phyloP scores from a whole-genome alignment of 2,888 invertebrate species.

The Agriopis aurantiaria region DNA sequence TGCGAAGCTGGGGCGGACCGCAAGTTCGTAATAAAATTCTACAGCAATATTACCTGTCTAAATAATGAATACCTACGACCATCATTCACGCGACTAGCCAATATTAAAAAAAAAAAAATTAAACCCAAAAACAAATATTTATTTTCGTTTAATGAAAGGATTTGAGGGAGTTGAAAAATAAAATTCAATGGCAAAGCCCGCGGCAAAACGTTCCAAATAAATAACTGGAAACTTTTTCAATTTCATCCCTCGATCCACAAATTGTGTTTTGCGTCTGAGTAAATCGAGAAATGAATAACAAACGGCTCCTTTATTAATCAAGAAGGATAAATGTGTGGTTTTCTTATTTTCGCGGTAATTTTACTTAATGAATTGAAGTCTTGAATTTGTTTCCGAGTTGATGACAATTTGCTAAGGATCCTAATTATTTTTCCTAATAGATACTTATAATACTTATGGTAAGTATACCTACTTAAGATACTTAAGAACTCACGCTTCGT shows the following conservation, averaged over 20 bases:
- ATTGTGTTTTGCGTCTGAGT: slow-evolving; percentile 84
- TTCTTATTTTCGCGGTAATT: slow-evolving; percentile 19
- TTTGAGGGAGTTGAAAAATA: slow-evolving; percentile 70
- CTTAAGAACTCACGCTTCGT: too few relatives aligned
- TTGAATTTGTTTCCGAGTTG: too few relatives aligned
- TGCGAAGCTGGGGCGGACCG: too few relatives aligned
- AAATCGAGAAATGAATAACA: slow-evolving; percentile 82
- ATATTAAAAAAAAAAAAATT: slow-evolving; percentile 34
- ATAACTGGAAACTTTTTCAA: slow-evolving; percentile 85
- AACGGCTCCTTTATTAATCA: slow-evolving; percentile 75
- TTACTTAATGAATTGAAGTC: neutral
- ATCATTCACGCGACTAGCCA: slow-evolving; percentile 5
- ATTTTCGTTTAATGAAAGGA: slow-evolving; percentile 53
- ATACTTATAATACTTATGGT: neutral
- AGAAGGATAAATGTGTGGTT: slow-evolving; percentile 48
- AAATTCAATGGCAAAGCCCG: slow-evolving; percentile 72
- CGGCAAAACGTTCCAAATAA: slow-evolving; percentile 78
- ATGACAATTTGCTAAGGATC: too few relatives aligned
- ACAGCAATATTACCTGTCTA: slow-evolving; percentile 3
- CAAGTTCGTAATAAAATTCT: neutral
- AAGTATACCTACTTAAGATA: too few relatives aligned
- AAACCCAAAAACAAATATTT: slow-evolving; percentile 45
- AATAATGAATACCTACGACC: slow-evolving; percentile 8
- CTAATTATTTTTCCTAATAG: too few relatives aligned
- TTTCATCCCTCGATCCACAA: slow-evolving; percentile 81